Evolutionary conservation across 2,797 vertebrate genomes (phyloP), one percentile per base, ranked within the genome.

Genomic region (Meda fulgida): DNA sequence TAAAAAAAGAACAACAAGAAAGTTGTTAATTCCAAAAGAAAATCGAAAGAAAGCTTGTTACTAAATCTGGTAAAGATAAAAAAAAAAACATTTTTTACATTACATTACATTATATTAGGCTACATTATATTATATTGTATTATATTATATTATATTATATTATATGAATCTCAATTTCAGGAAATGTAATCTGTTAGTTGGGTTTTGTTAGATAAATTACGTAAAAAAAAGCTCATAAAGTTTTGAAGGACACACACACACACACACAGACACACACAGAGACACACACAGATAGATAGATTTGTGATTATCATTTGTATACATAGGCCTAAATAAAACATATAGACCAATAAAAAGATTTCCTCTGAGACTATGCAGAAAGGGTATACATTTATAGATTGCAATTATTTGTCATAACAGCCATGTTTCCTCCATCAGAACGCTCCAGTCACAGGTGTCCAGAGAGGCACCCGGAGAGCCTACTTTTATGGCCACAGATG

Each of bases 391-490:
- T 29, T 65, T 53, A 29, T 55, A n/a, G 9, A 18, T 7, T 83
- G 13, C 75, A 55, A 46, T 36, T 43, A 55, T 43, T 46, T n/a
- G 3, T 31, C 26, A 65, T 16, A 67, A 31, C 36, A 51, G 46
- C 53, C 81, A 89, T 85, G 79, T 87, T 14, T 85, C 53, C 85
- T 86, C 87, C 78, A 73, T 53, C 87, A 86, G 53, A 71, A 40
- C 40, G 81, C 79, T 87, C 87, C 65, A 88, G 88, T 51, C 86
- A 86, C 91, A 92, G 91, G 89, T 92, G 87, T 89, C 85, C 83
- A 85, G 81, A 71, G 88, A 40, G 90, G 90, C 91, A 84, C 87
- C 86, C 77, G 48, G 71, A 73, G 40, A 85, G 84, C 86, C 87
- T 84, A 78, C 79, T 89, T 91, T 91, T 91, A 92, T 86, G 84